Percentiles rank a stretch among this genome's conserved stretches.
These are phyloP conservation scores for Strigamia crassipes DNA, from an alignment of 2,888 invertebrate species.

Conservation along the genomic window DNA sequence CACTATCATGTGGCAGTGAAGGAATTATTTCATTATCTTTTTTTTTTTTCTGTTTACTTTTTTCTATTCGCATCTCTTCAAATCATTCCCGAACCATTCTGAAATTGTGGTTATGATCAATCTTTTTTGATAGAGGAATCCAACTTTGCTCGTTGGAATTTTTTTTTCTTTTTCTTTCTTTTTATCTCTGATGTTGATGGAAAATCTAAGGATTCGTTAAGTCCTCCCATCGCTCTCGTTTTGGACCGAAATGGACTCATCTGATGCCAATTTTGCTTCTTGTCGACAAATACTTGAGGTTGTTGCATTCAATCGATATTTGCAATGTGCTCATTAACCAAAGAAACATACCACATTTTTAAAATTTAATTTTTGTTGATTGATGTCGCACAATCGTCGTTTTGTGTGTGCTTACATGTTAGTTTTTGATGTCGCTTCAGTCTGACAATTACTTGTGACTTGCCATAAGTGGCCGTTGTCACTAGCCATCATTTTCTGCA, in stretches of 20 bases:
- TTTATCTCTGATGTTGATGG: neutral
- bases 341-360: neutral
- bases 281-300: neutral
- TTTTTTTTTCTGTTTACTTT: slow-evolving; percentile 4
- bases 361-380: too few relatives aligned
- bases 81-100: neutral
- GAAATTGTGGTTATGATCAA: slow-evolving; percentile 23
- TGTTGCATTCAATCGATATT: neutral
- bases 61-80: neutral
- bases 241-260: slow-evolving; percentile 7
- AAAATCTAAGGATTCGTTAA: neutral
- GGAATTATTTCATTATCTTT: slow-evolving; percentile 21
- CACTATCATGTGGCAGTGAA: slow-evolving; percentile 5
- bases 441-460: neutral
- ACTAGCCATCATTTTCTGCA: too few relatives aligned
- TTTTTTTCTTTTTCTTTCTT: neutral
- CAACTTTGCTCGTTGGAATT: neutral
- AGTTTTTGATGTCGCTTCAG: neutral
- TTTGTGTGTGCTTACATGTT: too few relatives aligned
- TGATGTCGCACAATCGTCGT: too few relatives aligned
- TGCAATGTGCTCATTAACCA: neutral
- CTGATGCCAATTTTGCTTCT: neutral
- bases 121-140: neutral
- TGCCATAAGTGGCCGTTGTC: neutral
- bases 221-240: neutral